A percentile compares a stretch with the other conserved stretches of the same genome.
Evolutionary conservation across 2,113 vertebrate genomes (phyloP).

Genomic region (Embiotoca jacksoni): DNA sequence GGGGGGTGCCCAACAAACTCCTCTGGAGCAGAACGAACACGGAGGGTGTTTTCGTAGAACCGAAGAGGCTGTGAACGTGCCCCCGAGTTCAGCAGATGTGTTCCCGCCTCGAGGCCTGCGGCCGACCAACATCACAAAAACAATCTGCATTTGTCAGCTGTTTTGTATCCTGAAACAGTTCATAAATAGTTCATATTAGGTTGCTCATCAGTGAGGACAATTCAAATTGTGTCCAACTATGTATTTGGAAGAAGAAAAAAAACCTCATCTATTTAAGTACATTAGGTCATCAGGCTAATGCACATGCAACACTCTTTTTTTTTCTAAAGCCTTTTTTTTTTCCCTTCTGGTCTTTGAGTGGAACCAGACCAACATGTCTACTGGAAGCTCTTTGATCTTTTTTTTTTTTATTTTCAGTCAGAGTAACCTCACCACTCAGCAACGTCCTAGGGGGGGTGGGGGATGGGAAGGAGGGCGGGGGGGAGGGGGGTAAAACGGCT

Average conservation of each 20-base stretch:
- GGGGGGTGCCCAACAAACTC: too few relatives aligned
- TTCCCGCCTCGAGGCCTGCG: too few relatives aligned
- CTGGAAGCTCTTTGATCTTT: conserved; percentile 64
- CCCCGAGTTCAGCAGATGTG: too few relatives aligned
- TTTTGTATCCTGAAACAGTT: too few relatives aligned
- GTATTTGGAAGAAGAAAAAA: neutral
- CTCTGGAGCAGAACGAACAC: too few relatives aligned
- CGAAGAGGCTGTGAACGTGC: too few relatives aligned
- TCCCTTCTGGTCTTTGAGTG: conserved; percentile 20
- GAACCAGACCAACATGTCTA: conserved; percentile 64
- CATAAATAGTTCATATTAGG: neutral
- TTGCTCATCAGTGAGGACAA: neutral
- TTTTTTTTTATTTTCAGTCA: conserved; percentile 77
- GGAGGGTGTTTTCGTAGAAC: too few relatives aligned
- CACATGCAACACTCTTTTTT: conserved; percentile 27
- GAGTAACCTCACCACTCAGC: conserved; percentile 58
- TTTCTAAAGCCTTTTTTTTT: conserved; percentile 1
- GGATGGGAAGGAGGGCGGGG: conserved; percentile 58
- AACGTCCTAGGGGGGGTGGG: conserved; percentile 24
- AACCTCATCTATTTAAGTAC: conserved; percentile 4
- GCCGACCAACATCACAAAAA: too few relatives aligned
- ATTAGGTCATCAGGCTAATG: conserved; percentile 28
- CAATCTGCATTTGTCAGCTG: too few relatives aligned
- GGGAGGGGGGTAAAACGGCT: conserved; percentile 60
- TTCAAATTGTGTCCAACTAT: neutral